A percentile compares a stretch with the other conserved stretches of the same genome.
These are phyloP conservation scores for Zapus hudsonius DNA, from an alignment of 2,113 vertebrate genomes.

Conservation along the genomic window DNA sequence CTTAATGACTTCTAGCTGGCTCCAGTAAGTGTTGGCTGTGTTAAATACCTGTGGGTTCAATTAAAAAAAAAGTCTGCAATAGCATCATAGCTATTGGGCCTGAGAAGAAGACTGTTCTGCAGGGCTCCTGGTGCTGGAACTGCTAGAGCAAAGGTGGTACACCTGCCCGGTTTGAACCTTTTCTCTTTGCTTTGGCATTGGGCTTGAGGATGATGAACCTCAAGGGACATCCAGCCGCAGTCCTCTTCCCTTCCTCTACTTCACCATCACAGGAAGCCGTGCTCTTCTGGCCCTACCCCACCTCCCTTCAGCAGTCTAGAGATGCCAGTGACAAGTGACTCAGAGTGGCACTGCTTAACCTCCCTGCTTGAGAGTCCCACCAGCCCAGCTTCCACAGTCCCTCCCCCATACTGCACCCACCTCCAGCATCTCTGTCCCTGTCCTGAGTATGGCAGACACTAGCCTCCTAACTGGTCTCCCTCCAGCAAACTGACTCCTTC, in stretches of 20 bases:
- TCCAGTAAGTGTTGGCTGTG: not conserved
- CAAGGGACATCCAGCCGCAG: not conserved
- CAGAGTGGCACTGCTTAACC: not conserved
- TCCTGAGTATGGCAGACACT: not conserved
- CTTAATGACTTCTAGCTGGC: not conserved
- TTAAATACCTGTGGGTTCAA: not conserved
- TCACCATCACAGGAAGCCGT: not conserved
- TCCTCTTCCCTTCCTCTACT: not conserved
- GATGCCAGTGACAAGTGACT: not conserved
- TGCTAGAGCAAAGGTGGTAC: not conserved
- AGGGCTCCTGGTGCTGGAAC: not conserved
- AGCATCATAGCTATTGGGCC: not conserved
- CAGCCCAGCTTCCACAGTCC: not conserved
- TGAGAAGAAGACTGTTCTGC: not conserved
- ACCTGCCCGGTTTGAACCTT: not conserved
- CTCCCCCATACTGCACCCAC: too few relatives aligned
- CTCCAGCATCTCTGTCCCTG: not conserved
- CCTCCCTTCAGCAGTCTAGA: not conserved
- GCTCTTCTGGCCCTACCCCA: not conserved
- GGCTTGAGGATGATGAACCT: not conserved
- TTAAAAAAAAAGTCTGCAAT: not conserved
- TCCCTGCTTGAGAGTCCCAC: not conserved
- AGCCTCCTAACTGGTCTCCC: not conserved
- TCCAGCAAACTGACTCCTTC: not conserved
- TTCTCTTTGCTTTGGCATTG: not conserved